Evolutionary conservation across 2,113 vertebrate genomes (phyloP).

Genomic region (Mesembrinibis cayennensis): DNA sequence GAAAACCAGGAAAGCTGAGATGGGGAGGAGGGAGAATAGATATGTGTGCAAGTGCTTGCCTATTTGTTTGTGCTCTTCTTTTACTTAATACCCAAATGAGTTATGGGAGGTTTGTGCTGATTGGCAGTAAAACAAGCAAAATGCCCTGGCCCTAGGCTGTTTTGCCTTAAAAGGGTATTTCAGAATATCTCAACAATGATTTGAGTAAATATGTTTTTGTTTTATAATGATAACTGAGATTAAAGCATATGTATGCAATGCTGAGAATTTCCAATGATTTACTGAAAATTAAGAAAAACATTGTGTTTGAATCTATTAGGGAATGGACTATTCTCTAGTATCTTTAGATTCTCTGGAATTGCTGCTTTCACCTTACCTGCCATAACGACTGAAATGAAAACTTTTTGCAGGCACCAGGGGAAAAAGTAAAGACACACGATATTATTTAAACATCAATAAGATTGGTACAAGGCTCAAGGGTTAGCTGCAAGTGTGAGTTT

Average conservation of each 20-base stretch:
- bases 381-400: neutral
- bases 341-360: neutral
- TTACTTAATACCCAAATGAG: rapidly evolving
- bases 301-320: neutral
- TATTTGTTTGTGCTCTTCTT: neutral
- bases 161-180: neutral
- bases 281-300: neutral
- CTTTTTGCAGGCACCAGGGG: neutral
- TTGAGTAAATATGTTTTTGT: neutral
- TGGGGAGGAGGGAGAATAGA: neutral
- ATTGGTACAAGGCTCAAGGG: neutral
- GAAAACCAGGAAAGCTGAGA: neutral
- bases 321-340: neutral
- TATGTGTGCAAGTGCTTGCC: neutral
- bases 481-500: neutral
- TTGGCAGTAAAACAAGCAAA: neutral
- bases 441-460: neutral
- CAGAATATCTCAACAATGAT: neutral
- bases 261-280: neutral
- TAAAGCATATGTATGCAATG: neutral
- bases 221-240: neutral
- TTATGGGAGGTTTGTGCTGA: neutral
- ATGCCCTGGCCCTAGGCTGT: neutral
- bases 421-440: neutral
- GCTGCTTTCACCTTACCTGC: neutral